A percentile compares a stretch with the other conserved stretches of the same genome.
These are phyloP conservation scores for Rissa tridactyla DNA, from an alignment of 2,113 vertebrate species.

Conservation along the genomic window DNA sequence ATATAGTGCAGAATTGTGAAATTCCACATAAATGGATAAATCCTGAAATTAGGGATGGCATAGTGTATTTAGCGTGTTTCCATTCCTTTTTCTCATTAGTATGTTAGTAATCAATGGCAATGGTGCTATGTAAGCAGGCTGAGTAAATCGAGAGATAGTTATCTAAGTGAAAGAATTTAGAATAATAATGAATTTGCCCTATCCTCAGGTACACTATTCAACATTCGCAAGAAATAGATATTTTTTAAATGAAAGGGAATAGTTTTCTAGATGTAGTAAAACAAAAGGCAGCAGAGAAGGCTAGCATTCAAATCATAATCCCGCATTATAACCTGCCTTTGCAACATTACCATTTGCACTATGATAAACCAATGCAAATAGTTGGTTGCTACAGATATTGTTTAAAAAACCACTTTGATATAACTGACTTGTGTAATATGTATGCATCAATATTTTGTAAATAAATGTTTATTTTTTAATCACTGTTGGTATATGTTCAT, in stretches of 20 bases:
- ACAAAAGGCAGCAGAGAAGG: constrained; percentile 58
- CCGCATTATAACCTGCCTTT: constrained; percentile 76
- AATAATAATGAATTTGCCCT: constrained; percentile 12
- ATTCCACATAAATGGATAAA: constrained; percentile 71
- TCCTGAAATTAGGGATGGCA: constrained; percentile 62
- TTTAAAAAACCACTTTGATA: constrained; percentile 90
- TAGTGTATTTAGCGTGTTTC: constrained; percentile 27
- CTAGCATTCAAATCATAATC: constrained; percentile 53
- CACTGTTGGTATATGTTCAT: constrained; percentile 86
- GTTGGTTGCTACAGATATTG: constrained; percentile 90
- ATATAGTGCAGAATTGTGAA: constrained; percentile 81
- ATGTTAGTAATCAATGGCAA: constrained; percentile 61
- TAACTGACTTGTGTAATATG: constrained; percentile 92
- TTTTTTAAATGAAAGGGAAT: constrained; percentile 61
- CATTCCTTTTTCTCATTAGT: constrained; percentile 69
- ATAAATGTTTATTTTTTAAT: constrained; percentile 90
- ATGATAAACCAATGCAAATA: constrained; percentile 87
- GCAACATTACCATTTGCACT: constrained; percentile 89
- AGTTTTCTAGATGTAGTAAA: constrained; percentile 31
- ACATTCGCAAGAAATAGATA: constrained; percentile 51
- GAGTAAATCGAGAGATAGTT: constrained; percentile 46
- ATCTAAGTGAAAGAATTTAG: constrained; percentile 32
- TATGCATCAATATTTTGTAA: constrained; percentile 91
- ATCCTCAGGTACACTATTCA: constrained; percentile 61
- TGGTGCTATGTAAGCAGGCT: constrained; percentile 74